Base-by-base conservation (phyloP, 2,888 invertebrate genomes). In the Dolichopus griseipennis region DNA sequence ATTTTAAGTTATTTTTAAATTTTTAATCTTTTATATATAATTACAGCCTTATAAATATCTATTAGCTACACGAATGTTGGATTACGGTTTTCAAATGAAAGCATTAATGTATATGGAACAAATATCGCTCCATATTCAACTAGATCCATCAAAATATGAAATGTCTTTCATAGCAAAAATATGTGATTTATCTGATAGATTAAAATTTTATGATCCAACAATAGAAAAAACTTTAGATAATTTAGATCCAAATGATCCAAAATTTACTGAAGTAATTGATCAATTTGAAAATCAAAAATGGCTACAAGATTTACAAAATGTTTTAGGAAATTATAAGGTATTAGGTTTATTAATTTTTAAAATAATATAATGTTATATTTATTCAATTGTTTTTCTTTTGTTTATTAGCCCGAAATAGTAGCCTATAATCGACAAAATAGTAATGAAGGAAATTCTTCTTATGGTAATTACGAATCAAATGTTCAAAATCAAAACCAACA, bases 61-160 rank as follows among this genome's bases (percentile, higher is more conserved):
- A 72, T 83, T 94, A 81, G 91, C 93, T 65, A 83, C 87, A 15
- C 86, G 92, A 71, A 85, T 97, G 75, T 84, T 89, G 8, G 92
- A 93, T 75, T 85, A 86, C 75, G 95, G 96, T 3, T 85, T 88
- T 74, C 84, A 88, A 74, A 89, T 90, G 78, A 92, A 92, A 79
- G 90, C 94, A 68, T 83, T 95, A 72, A 85, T 88, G 72, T 96
- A 96, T 83, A 86, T 89, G 76, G 95, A 96, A 84, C 88, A 88
- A 74, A 87, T 94, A 62, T 86, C 91, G 10, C 83, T 84, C 27
- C 87, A 88, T 69, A 85, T 93, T 63, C 82, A 86, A 9, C 83
- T 83, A 72, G 84, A 85, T 75, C 87, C 88, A 4, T 75, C 79
- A 8, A 79, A 78, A 69, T 85, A 85, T 74, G 80, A 85, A 70